Conservation (phyloP, 1,140 invertebrate genomes). For the Zaprionus lachaisei region DNA sequence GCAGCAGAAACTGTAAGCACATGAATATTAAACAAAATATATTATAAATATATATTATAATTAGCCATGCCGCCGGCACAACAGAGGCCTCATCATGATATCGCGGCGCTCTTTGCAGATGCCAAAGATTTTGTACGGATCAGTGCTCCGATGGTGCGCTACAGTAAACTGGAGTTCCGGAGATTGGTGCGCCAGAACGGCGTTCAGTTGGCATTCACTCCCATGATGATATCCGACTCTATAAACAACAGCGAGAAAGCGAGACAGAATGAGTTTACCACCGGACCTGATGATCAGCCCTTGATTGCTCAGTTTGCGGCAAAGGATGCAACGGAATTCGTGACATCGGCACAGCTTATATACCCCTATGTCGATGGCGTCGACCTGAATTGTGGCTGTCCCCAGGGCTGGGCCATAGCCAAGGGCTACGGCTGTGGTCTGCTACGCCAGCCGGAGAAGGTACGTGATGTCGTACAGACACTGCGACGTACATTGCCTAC, state of each 20-base stretch:
- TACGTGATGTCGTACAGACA: constrained; percentile 92
- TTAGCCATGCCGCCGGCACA: constrained; percentile 49
- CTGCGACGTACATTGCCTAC: constrained; percentile 89
- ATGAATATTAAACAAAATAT: constrained; percentile 11
- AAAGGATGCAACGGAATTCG: constrained; percentile 92
- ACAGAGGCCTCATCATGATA: constrained; percentile 82
- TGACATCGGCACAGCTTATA: constrained; percentile 92
- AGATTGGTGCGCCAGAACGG: constrained; percentile 87
- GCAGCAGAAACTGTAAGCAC: constrained; percentile 3
- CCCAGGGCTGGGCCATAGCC: constrained; percentile 96
- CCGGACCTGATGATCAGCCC: constrained; percentile 91
- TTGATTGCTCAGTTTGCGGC: constrained; percentile 98
- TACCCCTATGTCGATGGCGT: constrained; percentile 93
- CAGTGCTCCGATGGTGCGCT: constrained; percentile 98
- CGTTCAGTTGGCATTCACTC: constrained; percentile 96
- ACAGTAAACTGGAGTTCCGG: constrained; percentile 90
- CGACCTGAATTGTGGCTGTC: constrained; percentile 98
- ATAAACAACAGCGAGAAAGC: constrained; percentile 96
- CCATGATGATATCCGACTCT: constrained; percentile 98
- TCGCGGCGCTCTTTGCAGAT: constrained; percentile 88
- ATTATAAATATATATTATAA: background rate
- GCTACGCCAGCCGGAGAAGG: constrained; percentile 92
- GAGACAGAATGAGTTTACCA: constrained; percentile 94
- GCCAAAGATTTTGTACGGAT: constrained; percentile 88
- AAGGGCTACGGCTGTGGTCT: constrained; percentile 95